Conservation (phyloP, 2,113 vertebrate genomes). For the Tetrao urogallus region DNA sequence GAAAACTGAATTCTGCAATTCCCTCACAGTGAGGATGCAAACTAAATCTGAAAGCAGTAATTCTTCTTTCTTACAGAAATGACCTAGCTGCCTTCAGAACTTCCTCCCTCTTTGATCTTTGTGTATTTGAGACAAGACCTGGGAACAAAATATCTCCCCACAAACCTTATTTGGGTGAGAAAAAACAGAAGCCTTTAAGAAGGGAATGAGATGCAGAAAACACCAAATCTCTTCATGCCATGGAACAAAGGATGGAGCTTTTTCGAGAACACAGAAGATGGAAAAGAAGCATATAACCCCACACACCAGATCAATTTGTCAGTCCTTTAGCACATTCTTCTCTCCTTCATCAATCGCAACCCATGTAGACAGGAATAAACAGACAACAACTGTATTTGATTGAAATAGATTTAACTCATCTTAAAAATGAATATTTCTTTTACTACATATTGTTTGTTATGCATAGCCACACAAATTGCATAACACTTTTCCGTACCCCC, state of each 20-base stretch:
- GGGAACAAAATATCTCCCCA: background rate
- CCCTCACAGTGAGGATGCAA: accelerated
- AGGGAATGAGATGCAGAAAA: background rate
- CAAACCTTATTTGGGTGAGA: background rate
- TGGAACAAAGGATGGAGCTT: background rate
- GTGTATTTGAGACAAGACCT: background rate
- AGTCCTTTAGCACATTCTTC: background rate
- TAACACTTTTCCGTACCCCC: accelerated
- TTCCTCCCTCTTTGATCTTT: background rate
- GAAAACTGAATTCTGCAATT: background rate
- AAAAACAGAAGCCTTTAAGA: accelerated
- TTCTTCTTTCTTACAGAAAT: background rate
- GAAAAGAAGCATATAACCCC: background rate
- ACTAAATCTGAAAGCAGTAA: background rate
- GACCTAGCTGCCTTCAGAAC: background rate
- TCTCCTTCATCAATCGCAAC: background rate
- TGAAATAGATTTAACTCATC: background rate
- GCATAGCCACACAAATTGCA: background rate
- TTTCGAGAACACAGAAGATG: background rate
- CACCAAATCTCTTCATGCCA: background rate
- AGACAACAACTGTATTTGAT: background rate
- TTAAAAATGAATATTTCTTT: background rate
- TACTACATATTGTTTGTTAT: background rate
- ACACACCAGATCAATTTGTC: background rate
- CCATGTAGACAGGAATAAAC: accelerated